Conservation (phyloP, 1,140 invertebrate genomes). For the Chrysoperla carnea region DNA sequence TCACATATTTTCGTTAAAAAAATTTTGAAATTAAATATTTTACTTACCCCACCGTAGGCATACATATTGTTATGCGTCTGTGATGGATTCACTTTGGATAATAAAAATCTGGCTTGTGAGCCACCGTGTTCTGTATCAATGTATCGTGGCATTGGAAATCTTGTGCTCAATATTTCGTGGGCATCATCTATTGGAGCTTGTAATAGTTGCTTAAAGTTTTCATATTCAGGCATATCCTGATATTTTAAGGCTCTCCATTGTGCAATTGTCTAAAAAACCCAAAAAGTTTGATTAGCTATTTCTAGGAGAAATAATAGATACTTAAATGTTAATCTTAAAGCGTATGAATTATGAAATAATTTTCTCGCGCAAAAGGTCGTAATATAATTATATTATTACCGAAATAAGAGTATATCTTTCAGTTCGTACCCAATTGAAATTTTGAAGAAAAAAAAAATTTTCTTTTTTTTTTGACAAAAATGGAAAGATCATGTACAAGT, state of each 20-base stretch:
- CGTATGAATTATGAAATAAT: neutral
- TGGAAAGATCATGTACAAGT: no score
- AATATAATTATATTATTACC: no score
- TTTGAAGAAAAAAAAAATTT: no score
- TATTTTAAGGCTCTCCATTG: slow-evolving; percentile 90
- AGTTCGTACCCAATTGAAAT: no score
- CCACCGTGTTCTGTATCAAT: slow-evolving; percentile 98
- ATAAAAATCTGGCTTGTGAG: slow-evolving; percentile 90
- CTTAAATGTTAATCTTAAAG: neutral
- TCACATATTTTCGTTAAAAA: no score
- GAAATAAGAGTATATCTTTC: no score
- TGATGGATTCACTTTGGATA: slow-evolving; percentile 99
- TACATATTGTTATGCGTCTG: slow-evolving; percentile 99
- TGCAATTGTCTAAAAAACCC: slow-evolving; percentile 67
- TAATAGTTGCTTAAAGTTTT: slow-evolving; percentile 90
- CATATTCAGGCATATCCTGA: slow-evolving; percentile 92
- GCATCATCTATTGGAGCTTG: slow-evolving; percentile 96
- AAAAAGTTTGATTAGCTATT: slow-evolving; percentile 1
- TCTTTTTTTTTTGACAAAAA: no score
- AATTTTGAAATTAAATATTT: no score
- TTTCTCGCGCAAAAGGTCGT: neutral
- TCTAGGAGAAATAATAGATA: neutral
- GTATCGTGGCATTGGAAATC: slow-evolving; percentile 97
- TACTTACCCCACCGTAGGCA: slow-evolving; percentile 75
- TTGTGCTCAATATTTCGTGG: slow-evolving; percentile 82